A percentile compares a stretch with the other conserved stretches of the same genome.
Evolutionary conservation across 2,797 vertebrate species (phyloP).

Genomic region (Hapalemur alaotrensis): DNA sequence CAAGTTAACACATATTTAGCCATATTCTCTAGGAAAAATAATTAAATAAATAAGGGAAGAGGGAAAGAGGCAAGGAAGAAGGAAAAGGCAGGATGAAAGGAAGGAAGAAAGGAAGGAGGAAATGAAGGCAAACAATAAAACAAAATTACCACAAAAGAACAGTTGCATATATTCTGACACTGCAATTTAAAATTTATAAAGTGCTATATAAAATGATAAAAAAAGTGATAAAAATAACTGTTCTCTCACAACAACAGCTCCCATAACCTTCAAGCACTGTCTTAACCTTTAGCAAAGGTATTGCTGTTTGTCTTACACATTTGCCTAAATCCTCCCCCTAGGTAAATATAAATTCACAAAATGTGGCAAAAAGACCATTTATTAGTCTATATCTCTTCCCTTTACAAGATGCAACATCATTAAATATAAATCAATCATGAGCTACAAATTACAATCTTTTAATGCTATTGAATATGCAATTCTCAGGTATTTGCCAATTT

Average conservation of each 20-base stretch:
- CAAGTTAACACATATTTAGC: neutral
- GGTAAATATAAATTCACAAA: neutral
- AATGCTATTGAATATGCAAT: neutral
- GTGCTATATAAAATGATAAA: neutral
- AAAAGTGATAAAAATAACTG: neutral
- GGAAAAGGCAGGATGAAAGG: neutral
- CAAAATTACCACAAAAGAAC: neutral
- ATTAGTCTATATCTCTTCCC: neutral
- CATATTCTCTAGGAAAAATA: neutral
- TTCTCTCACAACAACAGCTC: neutral
- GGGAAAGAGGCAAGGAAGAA: accelerated
- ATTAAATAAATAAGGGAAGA: neutral
- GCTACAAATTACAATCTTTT: neutral
- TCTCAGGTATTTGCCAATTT: neutral
- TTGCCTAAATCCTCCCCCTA: neutral
- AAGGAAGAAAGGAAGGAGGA: neutral
- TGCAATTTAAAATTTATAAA: neutral
- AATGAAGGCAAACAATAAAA: no score
- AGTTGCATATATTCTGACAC: neutral
- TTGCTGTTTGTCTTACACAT: neutral
- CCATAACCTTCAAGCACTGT: neutral
- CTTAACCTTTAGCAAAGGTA: neutral
- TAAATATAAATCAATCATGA: neutral
- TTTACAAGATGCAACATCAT: neutral
- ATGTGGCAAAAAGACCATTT: neutral